phyloP scores from a whole-genome alignment of 2,113 vertebrate genomes.

The Guaruba guarouba region DNA sequence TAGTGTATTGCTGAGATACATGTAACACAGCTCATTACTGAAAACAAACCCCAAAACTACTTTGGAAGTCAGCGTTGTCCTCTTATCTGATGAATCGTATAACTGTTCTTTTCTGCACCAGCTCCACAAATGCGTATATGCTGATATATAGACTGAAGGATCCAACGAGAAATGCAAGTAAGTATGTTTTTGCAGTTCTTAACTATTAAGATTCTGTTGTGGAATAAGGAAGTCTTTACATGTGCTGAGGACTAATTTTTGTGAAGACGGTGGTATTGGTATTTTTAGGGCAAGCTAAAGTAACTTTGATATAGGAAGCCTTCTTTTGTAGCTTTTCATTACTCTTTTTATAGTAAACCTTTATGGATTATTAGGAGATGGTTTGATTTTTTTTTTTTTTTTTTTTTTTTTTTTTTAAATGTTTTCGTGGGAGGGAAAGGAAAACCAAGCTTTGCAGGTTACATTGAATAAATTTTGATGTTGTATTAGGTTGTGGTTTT shows the following conservation, averaged over 20 bases:
- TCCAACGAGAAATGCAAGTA: constrained; percentile 93
- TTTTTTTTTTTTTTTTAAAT: neutral
- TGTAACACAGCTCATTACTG: neutral
- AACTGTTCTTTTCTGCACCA: constrained; percentile 56
- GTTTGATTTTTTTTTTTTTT: neutral
- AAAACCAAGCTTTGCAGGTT: too few species aligned
- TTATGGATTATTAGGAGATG: neutral
- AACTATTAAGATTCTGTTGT: neutral
- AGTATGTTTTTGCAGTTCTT: constrained; percentile 57
- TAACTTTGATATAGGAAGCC: neutral
- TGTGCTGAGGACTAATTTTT: neutral
- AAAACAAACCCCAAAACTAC: neutral
- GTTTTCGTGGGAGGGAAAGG: too few species aligned
- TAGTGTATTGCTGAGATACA: neutral
- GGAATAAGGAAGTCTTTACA: neutral
- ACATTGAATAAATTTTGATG: too few species aligned
- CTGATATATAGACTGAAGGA: constrained; percentile 98
- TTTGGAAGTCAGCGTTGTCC: neutral
- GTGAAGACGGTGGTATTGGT: neutral
- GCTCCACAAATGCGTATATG: constrained; percentile 99
- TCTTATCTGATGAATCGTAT: neutral
- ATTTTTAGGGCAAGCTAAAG: neutral
- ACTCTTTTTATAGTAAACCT: neutral
- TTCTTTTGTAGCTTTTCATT: neutral
- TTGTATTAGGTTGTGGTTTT: too few species aligned